These are phyloP conservation scores for Vulpes ferrilata DNA, from an alignment of 2,113 vertebrate species.

Conservation along the genomic window DNA sequence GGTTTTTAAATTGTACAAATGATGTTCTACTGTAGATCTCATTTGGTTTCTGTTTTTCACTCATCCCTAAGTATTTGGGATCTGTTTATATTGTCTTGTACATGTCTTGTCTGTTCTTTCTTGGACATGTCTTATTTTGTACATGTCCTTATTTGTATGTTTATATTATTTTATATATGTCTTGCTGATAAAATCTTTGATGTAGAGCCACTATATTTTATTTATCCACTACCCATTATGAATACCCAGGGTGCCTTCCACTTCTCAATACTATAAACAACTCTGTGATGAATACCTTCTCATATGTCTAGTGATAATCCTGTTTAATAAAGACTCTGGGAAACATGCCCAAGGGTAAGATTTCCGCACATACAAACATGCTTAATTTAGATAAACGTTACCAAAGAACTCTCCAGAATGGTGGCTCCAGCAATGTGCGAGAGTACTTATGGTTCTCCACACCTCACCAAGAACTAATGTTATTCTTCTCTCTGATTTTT, in stretches of 20 bases:
- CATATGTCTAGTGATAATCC: neutral
- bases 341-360: neutral
- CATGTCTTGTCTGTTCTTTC: too few species aligned
- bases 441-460: neutral
- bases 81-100: neutral
- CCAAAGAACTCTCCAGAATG: neutral
- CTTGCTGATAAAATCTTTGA: neutral
- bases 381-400: neutral
- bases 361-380: neutral
- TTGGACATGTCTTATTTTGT: too few species aligned
- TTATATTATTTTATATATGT: neutral
- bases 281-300: neutral
- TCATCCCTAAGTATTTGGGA: neutral
- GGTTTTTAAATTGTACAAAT: neutral
- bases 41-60: neutral
- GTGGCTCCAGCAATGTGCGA: neutral
- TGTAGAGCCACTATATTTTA: neutral
- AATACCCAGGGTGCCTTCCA: neutral
- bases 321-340: neutral
- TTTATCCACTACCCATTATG: fast-evolving
- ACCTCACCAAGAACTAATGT: neutral
- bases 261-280: neutral
- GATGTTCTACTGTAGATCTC: neutral
- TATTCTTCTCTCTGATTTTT: neutral
- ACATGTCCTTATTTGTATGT: too few species aligned